Evolutionary conservation across 2,888 invertebrate genomes (phyloP).

Genomic region (Scotopteryx bipunctaria): DNA sequence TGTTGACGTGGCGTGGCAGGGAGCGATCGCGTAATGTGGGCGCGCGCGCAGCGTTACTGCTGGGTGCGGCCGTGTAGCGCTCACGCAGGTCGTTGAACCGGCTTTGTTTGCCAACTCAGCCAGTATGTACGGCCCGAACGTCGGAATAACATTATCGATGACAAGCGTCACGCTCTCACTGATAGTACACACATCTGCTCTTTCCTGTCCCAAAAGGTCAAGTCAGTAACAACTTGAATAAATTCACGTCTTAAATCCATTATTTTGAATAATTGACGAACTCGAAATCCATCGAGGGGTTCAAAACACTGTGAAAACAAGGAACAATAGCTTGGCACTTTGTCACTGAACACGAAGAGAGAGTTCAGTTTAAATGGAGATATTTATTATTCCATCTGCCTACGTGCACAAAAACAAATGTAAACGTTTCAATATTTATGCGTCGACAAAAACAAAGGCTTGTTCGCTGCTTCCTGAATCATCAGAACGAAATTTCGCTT

Average conservation of each 20-base stretch:
- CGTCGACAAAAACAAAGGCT: conserved; percentile 28
- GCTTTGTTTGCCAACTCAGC: conserved; percentile 83
- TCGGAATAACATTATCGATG: conserved; percentile 68
- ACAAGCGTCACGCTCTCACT: conserved; percentile 49
- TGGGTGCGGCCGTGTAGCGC: conserved; percentile 67
- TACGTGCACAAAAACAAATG: conserved; percentile 17
- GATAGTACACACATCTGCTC: conserved; percentile 31
- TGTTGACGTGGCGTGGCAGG: conserved; percentile 23
- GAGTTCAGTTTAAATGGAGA: conserved; percentile 42
- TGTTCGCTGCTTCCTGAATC: conserved; percentile 22
- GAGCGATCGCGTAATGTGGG: conserved; percentile 43
- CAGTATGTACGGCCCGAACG: conserved; percentile 67
- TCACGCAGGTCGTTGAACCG: conserved; percentile 70
- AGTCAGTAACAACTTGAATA: background rate
- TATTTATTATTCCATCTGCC: conserved; percentile 20
- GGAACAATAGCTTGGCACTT: conserved; percentile 57
- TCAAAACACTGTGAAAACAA: conserved; percentile 51
- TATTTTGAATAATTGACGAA: too few species aligned
- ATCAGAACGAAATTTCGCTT: conserved; percentile 7
- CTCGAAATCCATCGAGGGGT: too few species aligned
- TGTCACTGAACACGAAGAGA: conserved; percentile 55
- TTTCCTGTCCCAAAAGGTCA: background rate
- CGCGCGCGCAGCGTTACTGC: conserved; percentile 59
- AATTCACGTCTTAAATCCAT: background rate
- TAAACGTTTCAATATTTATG: conserved; percentile 18